Base-by-base conservation (phyloP, 53 echinoderm and acorn worm species). In the Patiria pectinifera region DNA sequence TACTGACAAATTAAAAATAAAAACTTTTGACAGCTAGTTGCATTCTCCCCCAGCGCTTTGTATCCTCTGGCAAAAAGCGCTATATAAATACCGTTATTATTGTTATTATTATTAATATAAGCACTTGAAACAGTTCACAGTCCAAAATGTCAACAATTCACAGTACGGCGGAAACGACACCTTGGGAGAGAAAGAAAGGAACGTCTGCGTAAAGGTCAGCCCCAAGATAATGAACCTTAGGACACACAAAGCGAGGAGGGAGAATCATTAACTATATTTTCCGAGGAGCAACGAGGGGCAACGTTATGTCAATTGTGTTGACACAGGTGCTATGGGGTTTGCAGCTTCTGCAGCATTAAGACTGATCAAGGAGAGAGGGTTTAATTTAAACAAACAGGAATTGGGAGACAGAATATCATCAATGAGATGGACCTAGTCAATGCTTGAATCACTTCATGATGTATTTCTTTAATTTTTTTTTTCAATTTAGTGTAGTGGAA, bases 281-380 rank as follows among this genome's bases (percentile, higher is more conserved):
- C 48, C 48, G 45, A 45, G n/a, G 24, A 70, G 18, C 25, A 22
- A 66, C 8, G 8, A 47, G 23, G 86, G 74, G 76, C 5, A 74
- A 60, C 59, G 25, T 82, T n/a, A 25, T 48, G 86, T 86, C 88
- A 77, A 46, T 75, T 43, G 59, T 78, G 62, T 88, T 88, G 88
- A 88, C 88, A 78, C 88, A 88, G 88, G 88, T 88, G 88, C 61
- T 25, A 10, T 19, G 78, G 60, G 47, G 59, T 78, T 35, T 62
- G 62, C 59, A 58, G 59, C 5, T 5, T 11, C 9, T 44, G 11
- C 45, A 35, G 11, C 0, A 44, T 19, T 48, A 82, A 21, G 12
- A 43, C 76, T 66, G 19, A 74, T 74, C 10, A 74, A 23, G 24
- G 74, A 45, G 14, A 45, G 15, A 44, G 12, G 79, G 79, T 78